These are phyloP conservation scores for Xestia sexstrigata DNA, from an alignment of 2,888 invertebrate genomes.

Conservation along the genomic window DNA sequence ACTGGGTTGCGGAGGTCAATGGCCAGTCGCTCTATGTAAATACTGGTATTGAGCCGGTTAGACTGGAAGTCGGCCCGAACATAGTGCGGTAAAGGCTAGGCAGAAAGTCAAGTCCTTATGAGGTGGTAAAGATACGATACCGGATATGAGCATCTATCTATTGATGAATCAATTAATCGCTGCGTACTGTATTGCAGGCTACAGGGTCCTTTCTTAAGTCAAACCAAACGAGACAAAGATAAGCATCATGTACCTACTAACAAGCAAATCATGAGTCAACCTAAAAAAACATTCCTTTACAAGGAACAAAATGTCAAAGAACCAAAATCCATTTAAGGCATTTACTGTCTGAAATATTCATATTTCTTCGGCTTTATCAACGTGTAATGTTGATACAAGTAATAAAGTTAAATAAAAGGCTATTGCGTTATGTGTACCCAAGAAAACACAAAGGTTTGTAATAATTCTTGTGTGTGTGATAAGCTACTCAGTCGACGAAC, in stretches of 20 bases:
- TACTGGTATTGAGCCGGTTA: not conserved
- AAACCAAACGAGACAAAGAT: not conserved
- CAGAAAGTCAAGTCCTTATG: too few relatives aligned
- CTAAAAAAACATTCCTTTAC: not conserved
- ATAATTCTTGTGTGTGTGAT: conserved; percentile 29
- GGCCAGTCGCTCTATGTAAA: not conserved
- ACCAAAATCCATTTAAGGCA: conserved; percentile 8
- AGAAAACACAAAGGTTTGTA: conserved; percentile 31
- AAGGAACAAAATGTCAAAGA: conserved; percentile 11
- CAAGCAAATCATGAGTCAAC: not conserved
- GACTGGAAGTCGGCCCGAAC: not conserved
- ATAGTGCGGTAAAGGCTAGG: not conserved
- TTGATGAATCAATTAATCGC: not conserved
- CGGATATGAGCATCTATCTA: not conserved
- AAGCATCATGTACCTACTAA: too few relatives aligned
- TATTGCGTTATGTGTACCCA: conserved; percentile 29
- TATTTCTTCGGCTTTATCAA: conserved; percentile 23
- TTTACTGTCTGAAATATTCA: conserved; percentile 11
- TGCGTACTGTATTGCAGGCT: not conserved
- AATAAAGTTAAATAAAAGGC: conserved; percentile 48
- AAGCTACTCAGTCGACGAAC: conserved; percentile 42
- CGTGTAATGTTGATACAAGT: conserved; percentile 32
- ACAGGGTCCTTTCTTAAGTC: not conserved
- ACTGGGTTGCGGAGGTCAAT: not conserved
- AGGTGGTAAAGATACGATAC: not conserved